A percentile compares a stretch with the other conserved stretches of the same genome.
These are phyloP conservation scores for Labrus mixtus DNA, from an alignment of 2,113 vertebrate species.

Conservation along the genomic window DNA sequence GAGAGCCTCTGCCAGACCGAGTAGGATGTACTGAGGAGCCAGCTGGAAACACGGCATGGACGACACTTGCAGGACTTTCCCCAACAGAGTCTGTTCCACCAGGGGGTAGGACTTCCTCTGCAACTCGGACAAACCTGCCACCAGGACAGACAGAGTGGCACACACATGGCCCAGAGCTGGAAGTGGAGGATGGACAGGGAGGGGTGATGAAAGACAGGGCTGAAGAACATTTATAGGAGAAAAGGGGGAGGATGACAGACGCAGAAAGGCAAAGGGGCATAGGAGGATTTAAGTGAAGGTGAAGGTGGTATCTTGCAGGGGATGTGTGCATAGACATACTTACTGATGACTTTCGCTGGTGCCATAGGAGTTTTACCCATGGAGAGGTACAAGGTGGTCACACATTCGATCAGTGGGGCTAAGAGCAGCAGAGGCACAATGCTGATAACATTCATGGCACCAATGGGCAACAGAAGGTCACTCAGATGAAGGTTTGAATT, in stretches of 20 bases:
- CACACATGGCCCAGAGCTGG: slow-evolving; percentile 88
- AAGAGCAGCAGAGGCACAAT: slow-evolving; percentile 89
- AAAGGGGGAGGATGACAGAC: slow-evolving; percentile 20
- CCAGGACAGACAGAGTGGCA: slow-evolving; percentile 85
- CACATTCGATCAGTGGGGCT: slow-evolving; percentile 87
- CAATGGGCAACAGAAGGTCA: slow-evolving; percentile 88
- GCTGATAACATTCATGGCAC: slow-evolving; percentile 90
- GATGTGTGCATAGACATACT: slow-evolving; percentile 39
- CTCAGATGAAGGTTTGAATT: slow-evolving; percentile 90
- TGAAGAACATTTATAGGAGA: slow-evolving; percentile 46
- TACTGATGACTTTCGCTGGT: slow-evolving; percentile 87
- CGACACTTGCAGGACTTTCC: slow-evolving; percentile 87
- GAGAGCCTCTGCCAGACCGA: slow-evolving; percentile 92
- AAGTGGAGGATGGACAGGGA: slow-evolving; percentile 59
- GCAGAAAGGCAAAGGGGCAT: slow-evolving; percentile 23
- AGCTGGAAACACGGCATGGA: slow-evolving; percentile 91
- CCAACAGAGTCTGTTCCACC: slow-evolving; percentile 87
- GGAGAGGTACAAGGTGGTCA: slow-evolving; percentile 80
- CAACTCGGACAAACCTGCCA: slow-evolving; percentile 90
- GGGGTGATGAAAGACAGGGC: slow-evolving; percentile 60
- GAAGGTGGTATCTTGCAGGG: not conserved
- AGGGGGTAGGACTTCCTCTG: slow-evolving; percentile 86
- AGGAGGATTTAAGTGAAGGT: slow-evolving; percentile 36
- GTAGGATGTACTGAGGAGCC: slow-evolving; percentile 90
- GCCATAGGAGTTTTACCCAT: slow-evolving; percentile 74